Evolutionary conservation across 92 coral and sea anemone species (phyloP).

Genomic region (Nematostella vectensis): DNA sequence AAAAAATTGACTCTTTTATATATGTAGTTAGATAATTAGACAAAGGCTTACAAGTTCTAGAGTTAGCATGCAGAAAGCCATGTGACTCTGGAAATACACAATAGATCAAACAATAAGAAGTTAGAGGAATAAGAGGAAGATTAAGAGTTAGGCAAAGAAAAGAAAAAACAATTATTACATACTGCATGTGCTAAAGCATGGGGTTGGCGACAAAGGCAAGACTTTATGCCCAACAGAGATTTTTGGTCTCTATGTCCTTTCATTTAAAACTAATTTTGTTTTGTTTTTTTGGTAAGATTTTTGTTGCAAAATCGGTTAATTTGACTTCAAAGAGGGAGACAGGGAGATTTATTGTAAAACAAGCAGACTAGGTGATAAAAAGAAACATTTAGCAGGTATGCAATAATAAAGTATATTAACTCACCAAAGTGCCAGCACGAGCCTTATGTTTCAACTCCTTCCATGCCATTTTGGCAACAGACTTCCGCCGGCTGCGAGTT

Average conservation of each 20-base stretch:
- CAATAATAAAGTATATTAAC: neutral
- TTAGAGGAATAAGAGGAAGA: no score
- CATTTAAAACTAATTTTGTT: no score
- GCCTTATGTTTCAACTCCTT: constrained; percentile 54
- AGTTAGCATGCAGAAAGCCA: constrained; percentile 1
- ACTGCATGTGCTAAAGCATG: no score
- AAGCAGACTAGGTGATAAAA: neutral
- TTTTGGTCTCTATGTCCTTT: neutral
- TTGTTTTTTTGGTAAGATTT: neutral
- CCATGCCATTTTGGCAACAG: constrained; percentile 97
- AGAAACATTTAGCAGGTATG: neutral
- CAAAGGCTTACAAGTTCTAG: constrained; percentile 2
- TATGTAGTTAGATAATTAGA: neutral
- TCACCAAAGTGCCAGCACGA: constrained; percentile 22
- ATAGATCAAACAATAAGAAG: no score
- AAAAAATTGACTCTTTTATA: constrained; percentile 1
- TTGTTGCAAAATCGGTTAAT: no score
- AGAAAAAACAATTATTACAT: no score
- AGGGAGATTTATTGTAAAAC: no score
- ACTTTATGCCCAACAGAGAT: no score
- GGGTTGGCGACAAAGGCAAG: no score
- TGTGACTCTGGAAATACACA: neutral
- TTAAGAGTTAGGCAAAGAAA: no score
- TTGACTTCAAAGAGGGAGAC: no score
- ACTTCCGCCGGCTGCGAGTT: constrained; percentile 75